Percentiles rank a stretch among this genome's conserved stretches.
phyloP scores from a whole-genome alignment of 1,140 invertebrate species.

The Drosophila sulfurigaster region DNA sequence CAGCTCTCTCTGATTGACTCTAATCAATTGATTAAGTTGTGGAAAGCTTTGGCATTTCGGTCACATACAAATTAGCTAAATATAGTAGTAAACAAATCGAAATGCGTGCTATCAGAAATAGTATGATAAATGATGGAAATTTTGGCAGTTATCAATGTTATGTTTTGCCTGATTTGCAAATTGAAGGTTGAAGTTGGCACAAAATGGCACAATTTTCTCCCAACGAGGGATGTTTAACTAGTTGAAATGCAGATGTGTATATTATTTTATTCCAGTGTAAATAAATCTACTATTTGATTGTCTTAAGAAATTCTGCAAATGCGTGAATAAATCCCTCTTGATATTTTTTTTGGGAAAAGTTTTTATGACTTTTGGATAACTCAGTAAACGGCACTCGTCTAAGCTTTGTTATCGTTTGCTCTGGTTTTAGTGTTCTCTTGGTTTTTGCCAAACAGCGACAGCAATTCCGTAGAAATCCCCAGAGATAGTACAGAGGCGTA shows the following conservation, averaged over 20 bases:
- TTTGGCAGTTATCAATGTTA: constrained; percentile 35
- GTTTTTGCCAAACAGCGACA: neutral
- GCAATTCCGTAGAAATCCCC: constrained; percentile 42
- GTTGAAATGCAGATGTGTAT: neutral
- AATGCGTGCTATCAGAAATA: constrained; percentile 25
- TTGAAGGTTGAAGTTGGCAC: constrained; percentile 5
- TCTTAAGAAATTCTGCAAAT: neutral
- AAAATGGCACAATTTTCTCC: constrained; percentile 5
- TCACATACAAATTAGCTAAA: constrained; percentile 24
- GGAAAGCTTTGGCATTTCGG: constrained; percentile 24
- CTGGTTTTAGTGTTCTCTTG: neutral
- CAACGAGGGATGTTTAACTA: neutral
- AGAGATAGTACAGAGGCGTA: constrained; percentile 22
- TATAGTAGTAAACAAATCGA: constrained; percentile 37
- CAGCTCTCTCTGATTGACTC: constrained; percentile 25
- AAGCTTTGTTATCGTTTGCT: constrained; percentile 8
- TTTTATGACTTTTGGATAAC: constrained; percentile 3
- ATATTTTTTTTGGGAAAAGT: neutral
- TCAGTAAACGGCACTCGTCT: constrained; percentile 10
- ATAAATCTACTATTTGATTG: neutral
- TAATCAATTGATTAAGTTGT: constrained; percentile 39
- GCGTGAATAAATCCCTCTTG: neutral
- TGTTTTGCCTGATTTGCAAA: constrained; percentile 5
- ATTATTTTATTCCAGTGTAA: neutral
- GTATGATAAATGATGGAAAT: constrained; percentile 36